Evolutionary conservation across 2,797 vertebrate genomes (phyloP).

Genomic region (Onychomys leucogaster): DNA sequence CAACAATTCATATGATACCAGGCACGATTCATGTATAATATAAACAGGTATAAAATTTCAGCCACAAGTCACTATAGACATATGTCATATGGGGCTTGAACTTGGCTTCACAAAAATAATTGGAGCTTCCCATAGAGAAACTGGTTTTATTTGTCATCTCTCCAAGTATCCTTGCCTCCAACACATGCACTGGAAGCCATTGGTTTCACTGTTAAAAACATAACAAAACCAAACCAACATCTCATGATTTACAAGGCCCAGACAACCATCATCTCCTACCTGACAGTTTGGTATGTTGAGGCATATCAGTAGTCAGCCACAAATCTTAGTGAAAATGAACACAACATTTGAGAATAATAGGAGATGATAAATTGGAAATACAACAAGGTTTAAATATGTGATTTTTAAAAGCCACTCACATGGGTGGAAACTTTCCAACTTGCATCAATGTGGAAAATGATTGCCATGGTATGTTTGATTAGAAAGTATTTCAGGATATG

Average conservation of each 20-base stretch:
- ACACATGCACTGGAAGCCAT: background rate
- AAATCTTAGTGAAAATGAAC: constrained; percentile 53
- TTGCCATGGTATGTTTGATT: constrained; percentile 70
- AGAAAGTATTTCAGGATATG: constrained; percentile 73
- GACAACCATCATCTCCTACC: background rate
- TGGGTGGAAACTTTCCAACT: constrained; percentile 60
- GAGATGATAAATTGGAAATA: constrained; percentile 69
- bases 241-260: constrained; percentile 15
- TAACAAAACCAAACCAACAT: background rate
- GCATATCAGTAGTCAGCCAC: constrained; percentile 31
- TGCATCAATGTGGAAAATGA: constrained; percentile 57
- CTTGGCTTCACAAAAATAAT: constrained; percentile 64
- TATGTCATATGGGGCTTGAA: constrained; percentile 60
- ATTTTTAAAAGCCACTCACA: constrained; percentile 74
- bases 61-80: constrained; percentile 71
- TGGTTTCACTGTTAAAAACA: constrained; percentile 45
- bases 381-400: constrained; percentile 64
- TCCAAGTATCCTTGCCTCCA: background rate
- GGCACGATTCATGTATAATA: constrained; percentile 81
- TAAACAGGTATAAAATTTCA: constrained; percentile 82
- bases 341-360: constrained; percentile 41
- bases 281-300: constrained; percentile 40
- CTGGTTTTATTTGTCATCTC: constrained; percentile 59
- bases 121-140: constrained; percentile 65
- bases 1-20: constrained; percentile 75